A percentile compares a stretch with the other conserved stretches of the same genome.
Evolutionary conservation across 2,797 vertebrate species (phyloP).

Genomic region (Eremophila alpestris): DNA sequence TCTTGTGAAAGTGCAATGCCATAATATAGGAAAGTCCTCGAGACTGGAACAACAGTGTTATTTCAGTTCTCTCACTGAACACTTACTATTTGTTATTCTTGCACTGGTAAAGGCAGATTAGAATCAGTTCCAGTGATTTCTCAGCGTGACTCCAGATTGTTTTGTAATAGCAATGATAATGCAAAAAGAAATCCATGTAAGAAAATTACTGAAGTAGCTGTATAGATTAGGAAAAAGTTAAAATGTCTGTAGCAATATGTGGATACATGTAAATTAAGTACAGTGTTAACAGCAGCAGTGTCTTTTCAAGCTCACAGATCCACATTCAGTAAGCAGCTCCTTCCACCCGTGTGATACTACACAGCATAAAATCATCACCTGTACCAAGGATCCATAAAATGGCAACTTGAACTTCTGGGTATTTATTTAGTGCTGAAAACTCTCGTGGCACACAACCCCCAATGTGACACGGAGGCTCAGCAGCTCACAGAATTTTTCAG

Average conservation of each 20-base stretch:
- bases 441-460: background rate
- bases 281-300: background rate
- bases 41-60: background rate
- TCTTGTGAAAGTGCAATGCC: background rate
- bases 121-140: background rate
- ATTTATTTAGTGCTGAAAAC: background rate
- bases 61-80: background rate
- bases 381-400: background rate
- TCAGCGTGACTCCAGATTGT: background rate
- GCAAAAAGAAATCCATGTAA: background rate
- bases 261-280: background rate
- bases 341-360: background rate
- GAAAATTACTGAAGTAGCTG: background rate
- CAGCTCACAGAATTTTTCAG: background rate
- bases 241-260: background rate
- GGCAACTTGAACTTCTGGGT: background rate
- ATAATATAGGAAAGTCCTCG: background rate
- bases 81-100: background rate
- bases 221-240: background rate
- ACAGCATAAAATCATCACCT: background rate
- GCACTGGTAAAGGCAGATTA: background rate
- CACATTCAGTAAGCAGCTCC: background rate
- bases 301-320: background rate
- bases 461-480: background rate
- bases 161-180: background rate